Evolutionary conservation across 2,113 vertebrate species (phyloP).

Genomic region (Stictonetta naevosa): DNA sequence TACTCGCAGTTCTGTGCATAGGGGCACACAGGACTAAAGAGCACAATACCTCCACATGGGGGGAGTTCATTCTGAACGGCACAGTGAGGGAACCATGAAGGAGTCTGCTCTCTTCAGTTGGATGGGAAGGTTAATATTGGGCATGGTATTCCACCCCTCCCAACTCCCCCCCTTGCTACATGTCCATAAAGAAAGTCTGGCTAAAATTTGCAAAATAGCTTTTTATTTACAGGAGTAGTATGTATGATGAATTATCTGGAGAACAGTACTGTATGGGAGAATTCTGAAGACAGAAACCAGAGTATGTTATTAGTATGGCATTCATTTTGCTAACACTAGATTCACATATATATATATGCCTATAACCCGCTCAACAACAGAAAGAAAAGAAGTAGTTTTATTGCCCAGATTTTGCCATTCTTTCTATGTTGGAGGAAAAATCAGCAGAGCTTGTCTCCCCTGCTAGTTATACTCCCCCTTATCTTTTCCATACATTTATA

Average conservation of each 20-base stretch:
- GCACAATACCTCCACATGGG: fast-evolving
- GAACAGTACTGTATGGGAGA: not conserved
- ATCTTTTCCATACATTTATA: not conserved
- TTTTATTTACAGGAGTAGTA: not conserved
- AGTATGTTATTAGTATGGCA: not conserved
- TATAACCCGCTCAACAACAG: not conserved
- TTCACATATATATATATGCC: not conserved
- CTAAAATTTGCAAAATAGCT: not conserved
- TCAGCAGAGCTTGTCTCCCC: not conserved
- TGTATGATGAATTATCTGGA: not conserved
- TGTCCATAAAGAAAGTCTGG: not conserved
- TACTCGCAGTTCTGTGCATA: fast-evolving
- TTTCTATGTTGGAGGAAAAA: not conserved
- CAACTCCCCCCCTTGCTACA: not conserved
- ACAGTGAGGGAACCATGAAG: not conserved
- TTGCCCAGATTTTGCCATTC: not conserved
- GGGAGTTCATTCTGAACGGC: not conserved
- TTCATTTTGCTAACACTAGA: not conserved
- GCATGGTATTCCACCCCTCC: not conserved
- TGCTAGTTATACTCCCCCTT: not conserved
- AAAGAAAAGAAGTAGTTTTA: not conserved
- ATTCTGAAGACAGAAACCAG: not conserved
- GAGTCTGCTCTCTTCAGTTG: not conserved
- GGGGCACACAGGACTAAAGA: not conserved
- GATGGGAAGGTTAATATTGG: not conserved